A percentile compares a stretch with the other conserved stretches of the same genome.
These are phyloP conservation scores for Piprites chloris DNA, from an alignment of 2,113 vertebrate genomes.

Conservation along the genomic window DNA sequence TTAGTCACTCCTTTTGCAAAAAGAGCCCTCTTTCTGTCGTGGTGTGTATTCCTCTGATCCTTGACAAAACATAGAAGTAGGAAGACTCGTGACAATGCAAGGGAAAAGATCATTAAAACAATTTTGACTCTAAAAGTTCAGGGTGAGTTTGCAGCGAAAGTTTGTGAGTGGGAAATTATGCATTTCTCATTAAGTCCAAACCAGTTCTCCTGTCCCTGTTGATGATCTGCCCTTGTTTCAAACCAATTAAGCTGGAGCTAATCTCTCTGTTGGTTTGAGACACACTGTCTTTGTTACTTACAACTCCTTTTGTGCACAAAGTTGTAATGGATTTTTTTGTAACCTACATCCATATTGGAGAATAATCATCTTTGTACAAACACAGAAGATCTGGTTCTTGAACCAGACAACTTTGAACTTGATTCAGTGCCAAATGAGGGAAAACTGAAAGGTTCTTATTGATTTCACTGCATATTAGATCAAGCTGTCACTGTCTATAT, in stretches of 20 bases:
- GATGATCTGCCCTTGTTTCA: conserved; percentile 56
- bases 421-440: background rate
- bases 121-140: background rate
- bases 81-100: background rate
- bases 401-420: conserved; percentile 23
- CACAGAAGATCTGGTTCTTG: background rate
- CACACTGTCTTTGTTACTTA: conserved; percentile 42
- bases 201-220: conserved; percentile 40
- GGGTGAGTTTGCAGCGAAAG: background rate
- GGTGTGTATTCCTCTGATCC: background rate
- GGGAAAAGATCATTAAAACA: background rate
- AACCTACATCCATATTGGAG: conserved; percentile 28
- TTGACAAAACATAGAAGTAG: background rate
- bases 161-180: background rate
- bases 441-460: conserved; percentile 11
- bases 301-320: conserved; percentile 29
- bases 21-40: background rate
- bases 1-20: background rate
- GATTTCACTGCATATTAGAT: background rate
- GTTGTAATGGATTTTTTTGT: conserved; percentile 34
- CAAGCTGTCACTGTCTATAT: background rate
- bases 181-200: conserved; percentile 43
- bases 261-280: conserved; percentile 54
- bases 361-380: conserved; percentile 2
- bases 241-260: conserved; percentile 50